Evolutionary conservation across 2,888 invertebrate species (phyloP).

Genomic region (Crossocerus cetratus): DNA sequence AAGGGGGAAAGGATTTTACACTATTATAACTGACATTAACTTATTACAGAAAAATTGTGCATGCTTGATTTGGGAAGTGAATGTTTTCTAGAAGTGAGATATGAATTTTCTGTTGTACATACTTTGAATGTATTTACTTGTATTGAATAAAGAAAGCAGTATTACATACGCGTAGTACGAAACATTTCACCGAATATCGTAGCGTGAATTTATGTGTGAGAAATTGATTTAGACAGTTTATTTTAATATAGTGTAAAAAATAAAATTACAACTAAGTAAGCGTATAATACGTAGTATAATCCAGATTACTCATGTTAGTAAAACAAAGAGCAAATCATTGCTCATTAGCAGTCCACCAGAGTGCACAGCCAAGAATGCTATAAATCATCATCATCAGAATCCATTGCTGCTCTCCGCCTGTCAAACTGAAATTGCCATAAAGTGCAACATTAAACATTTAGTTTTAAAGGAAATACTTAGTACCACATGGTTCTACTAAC

Average conservation of each 20-base stretch:
- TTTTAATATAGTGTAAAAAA: conserved; percentile 50
- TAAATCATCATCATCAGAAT: conserved; percentile 86
- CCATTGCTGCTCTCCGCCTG: conserved; percentile 90
- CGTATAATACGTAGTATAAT: conserved; percentile 38
- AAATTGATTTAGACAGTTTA: conserved; percentile 35
- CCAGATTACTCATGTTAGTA: conserved; percentile 4
- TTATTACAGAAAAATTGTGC: conserved; percentile 22
- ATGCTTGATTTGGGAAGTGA: conserved; percentile 20
- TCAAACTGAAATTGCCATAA: conserved; percentile 82
- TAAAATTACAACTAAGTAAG: conserved; percentile 44
- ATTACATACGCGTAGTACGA: not conserved
- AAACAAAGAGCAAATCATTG: conserved; percentile 8
- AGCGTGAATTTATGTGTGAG: conserved; percentile 1
- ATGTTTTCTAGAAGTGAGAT: conserved; percentile 16
- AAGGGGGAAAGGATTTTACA: conserved; percentile 15
- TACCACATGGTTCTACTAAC: conserved; percentile 67
- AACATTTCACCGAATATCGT: not conserved
- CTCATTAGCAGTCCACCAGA: conserved; percentile 1
- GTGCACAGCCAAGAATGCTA: conserved; percentile 47
- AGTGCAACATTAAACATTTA: not conserved
- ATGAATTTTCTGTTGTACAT: conserved; percentile 19
- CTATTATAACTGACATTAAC: conserved; percentile 25
- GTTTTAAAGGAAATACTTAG: not conserved
- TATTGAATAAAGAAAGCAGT: conserved; percentile 50
- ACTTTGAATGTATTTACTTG: conserved; percentile 50